Conservation (phyloP, 2,797 vertebrate species). For the Buceros bicornis region DNA sequence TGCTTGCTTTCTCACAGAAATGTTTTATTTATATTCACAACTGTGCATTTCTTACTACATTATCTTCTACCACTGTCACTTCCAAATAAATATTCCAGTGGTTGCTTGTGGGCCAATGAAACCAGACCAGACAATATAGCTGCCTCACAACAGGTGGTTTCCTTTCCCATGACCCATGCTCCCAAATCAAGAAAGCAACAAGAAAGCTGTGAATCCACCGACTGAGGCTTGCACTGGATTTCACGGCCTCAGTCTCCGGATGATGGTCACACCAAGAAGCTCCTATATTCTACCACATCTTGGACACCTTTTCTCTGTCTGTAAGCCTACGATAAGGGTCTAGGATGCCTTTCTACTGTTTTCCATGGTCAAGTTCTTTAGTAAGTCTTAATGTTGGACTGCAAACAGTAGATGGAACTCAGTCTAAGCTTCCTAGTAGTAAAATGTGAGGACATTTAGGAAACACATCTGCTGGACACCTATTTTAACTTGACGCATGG, state of each 20-base stretch:
- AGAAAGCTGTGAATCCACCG: not conserved
- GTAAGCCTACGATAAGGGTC: not conserved
- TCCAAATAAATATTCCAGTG: not conserved
- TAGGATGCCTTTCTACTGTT: not conserved
- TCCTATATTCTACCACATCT: not conserved
- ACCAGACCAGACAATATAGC: not conserved
- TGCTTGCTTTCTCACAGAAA: not conserved
- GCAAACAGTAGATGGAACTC: not conserved
- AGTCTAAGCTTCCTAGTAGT: not conserved
- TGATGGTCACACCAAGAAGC: not conserved
- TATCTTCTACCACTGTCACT: not conserved
- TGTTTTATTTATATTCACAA: not conserved
- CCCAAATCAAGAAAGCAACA: not conserved
- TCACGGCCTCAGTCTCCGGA: not conserved
- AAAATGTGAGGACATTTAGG: not conserved
- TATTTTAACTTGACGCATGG: not conserved
- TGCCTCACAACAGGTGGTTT: not conserved
- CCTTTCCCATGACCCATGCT: not conserved
- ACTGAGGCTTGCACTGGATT: not conserved
- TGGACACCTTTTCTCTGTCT: not conserved
- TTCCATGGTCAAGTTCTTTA: not conserved
- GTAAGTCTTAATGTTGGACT: not conserved
- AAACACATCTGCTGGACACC: not conserved
- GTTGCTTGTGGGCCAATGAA: not conserved
- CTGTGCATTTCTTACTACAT: not conserved